phyloP scores from a whole-genome alignment of 2,797 vertebrate species.

The Dendrocincla tyrannina region DNA sequence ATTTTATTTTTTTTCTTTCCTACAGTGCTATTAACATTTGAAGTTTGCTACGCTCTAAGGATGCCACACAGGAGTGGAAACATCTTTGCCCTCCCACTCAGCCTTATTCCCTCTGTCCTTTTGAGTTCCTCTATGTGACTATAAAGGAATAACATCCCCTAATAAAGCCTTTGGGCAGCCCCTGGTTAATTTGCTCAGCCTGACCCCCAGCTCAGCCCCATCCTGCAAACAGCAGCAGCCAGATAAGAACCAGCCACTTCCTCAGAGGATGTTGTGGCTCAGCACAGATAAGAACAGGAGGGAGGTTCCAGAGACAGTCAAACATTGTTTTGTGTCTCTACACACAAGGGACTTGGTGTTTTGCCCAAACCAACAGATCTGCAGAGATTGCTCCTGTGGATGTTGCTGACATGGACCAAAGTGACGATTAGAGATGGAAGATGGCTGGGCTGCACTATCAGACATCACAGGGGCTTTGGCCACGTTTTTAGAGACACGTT shows the following conservation, averaged over 20 bases:
- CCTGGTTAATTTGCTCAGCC: neutral
- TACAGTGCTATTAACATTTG: neutral
- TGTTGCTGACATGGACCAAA: neutral
- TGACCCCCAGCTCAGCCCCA: neutral
- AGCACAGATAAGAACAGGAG: neutral
- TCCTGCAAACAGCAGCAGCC: neutral
- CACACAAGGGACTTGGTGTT: neutral
- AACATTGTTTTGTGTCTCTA: neutral
- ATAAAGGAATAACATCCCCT: neutral
- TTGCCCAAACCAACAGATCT: neutral
- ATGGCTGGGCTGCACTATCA: neutral
- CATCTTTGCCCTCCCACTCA: neutral
- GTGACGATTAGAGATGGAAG: neutral
- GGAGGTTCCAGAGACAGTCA: neutral
- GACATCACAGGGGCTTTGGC: neutral
- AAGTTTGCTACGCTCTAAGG: neutral
- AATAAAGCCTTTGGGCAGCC: neutral
- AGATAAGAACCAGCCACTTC: neutral
- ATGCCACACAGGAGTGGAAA: neutral
- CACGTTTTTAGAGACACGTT: neutral
- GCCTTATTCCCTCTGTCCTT: neutral
- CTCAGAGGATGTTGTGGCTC: neutral
- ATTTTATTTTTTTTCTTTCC: neutral
- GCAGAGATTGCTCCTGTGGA: neutral
- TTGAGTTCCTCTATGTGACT: neutral